Evolutionary conservation across 2,113 vertebrate species (phyloP).

Genomic region (Xerus inauris): DNA sequence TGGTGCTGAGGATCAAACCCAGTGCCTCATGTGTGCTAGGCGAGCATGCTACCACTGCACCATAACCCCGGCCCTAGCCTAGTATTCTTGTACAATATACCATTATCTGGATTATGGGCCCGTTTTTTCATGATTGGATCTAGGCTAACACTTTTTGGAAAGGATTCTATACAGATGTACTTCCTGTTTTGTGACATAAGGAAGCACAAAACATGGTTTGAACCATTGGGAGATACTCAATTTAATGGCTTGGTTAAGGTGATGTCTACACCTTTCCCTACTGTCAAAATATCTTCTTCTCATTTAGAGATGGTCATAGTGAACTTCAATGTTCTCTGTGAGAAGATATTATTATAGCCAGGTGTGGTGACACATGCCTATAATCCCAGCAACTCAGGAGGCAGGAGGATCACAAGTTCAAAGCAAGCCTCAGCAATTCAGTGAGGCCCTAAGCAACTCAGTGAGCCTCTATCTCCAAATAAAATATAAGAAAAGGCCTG

Average conservation of each 20-base stretch:
- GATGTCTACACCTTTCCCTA: neutral
- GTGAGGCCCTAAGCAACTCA: too few species aligned
- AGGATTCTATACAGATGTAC: neutral
- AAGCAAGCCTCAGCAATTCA: too few species aligned
- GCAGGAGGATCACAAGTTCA: too few species aligned
- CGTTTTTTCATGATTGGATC: neutral
- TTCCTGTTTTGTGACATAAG: neutral
- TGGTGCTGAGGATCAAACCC: too few species aligned
- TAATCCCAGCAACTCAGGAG: too few species aligned
- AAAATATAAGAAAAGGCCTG: too few species aligned
- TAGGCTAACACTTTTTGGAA: neutral
- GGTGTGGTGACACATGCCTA: too few species aligned
- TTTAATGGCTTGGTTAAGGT: neutral
- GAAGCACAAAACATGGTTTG: neutral
- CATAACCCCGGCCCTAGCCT: too few species aligned
- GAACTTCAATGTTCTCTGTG: neutral
- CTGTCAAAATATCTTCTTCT: neutral
- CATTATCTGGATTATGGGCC: neutral
- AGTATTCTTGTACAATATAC: neutral
- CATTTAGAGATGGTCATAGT: neutral
- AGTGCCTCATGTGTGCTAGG: too few species aligned
- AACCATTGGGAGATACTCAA: neutral
- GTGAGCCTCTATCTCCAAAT: too few species aligned
- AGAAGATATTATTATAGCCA: neutral
- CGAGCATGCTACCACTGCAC: too few species aligned